These are phyloP conservation scores for human DNA, from an alignment of 2,113 vertebrate species.

Conservation along the genomic window DNA sequence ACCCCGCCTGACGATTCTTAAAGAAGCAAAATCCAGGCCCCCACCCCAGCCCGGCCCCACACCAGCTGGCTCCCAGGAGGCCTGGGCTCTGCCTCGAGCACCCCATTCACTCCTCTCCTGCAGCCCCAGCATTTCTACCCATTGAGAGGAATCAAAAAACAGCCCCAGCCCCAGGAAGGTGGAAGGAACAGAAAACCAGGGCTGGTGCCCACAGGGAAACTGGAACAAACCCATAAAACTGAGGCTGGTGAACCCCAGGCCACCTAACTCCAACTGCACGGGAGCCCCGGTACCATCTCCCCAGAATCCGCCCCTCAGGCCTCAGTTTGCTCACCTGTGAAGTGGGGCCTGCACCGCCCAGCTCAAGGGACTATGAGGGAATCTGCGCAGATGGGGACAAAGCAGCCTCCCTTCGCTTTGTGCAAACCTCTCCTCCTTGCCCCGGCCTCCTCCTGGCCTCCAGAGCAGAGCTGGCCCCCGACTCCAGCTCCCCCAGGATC, in stretches of 20 bases:
- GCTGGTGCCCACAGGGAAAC: background rate
- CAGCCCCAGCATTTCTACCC: background rate
- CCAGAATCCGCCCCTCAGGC: too few species aligned
- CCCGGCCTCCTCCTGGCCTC: background rate
- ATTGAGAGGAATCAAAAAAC: background rate
- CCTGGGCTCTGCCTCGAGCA: fast-evolving
- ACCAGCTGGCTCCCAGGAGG: too few species aligned
- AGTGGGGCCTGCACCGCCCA: background rate
- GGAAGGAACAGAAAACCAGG: background rate
- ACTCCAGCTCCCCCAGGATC: background rate
- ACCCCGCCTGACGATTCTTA: too few species aligned
- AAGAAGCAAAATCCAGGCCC: background rate
- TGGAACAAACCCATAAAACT: too few species aligned
- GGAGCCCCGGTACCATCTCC: fast-evolving
- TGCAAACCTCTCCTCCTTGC: background rate
- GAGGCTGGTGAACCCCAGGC: background rate
- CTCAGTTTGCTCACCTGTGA: background rate
- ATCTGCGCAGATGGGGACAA: too few species aligned
- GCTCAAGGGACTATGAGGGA: too few species aligned
- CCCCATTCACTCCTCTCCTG: too few species aligned
- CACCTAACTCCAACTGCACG: fast-evolving
- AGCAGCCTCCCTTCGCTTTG: too few species aligned
- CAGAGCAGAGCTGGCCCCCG: background rate
- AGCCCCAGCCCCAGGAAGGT: background rate
- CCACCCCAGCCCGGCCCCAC: background rate